A percentile compares a stretch with the other conserved stretches of the same genome.
phyloP scores from a whole-genome alignment of 64 coral and sea anemone genomes.

The Porites australiensis region DNA sequence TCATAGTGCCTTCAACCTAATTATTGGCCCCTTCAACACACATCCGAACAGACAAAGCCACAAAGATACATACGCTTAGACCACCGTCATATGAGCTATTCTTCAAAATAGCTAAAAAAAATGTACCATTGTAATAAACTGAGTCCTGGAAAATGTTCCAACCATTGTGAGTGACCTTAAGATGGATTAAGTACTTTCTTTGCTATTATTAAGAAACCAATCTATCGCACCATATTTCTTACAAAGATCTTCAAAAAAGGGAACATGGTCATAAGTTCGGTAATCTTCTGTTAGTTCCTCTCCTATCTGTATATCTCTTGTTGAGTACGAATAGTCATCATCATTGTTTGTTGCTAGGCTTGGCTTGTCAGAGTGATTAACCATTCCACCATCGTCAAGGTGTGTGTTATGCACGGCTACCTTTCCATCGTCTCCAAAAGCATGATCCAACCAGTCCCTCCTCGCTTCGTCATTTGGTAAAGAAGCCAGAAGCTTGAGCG shows the following conservation, averaged over 20 bases:
- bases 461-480: slow-evolving; percentile 30
- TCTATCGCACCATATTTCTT: slow-evolving; percentile 22
- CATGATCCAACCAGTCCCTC: slow-evolving; percentile 22
- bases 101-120: no score
- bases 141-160: no score
- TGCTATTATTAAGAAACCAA: background rate
- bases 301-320: slow-evolving; percentile 44
- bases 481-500: background rate
- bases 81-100: no score
- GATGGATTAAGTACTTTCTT: no score
- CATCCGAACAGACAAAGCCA: no score
- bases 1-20: no score
- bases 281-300: slow-evolving; percentile 57
- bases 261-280: background rate
- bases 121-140: no score
- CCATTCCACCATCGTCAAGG: slow-evolving; percentile 1
- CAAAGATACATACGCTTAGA: no score
- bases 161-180: no score
- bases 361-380: slow-evolving; percentile 31
- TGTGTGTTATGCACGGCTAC: background rate
- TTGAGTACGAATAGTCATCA: slow-evolving; percentile 6
- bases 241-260: slow-evolving; percentile 38
- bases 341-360: background rate
- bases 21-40: no score
- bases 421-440: slow-evolving; percentile 21